Evolutionary conservation across 2,113 vertebrate genomes (phyloP).

Genomic region (Caranx melampygus): DNA sequence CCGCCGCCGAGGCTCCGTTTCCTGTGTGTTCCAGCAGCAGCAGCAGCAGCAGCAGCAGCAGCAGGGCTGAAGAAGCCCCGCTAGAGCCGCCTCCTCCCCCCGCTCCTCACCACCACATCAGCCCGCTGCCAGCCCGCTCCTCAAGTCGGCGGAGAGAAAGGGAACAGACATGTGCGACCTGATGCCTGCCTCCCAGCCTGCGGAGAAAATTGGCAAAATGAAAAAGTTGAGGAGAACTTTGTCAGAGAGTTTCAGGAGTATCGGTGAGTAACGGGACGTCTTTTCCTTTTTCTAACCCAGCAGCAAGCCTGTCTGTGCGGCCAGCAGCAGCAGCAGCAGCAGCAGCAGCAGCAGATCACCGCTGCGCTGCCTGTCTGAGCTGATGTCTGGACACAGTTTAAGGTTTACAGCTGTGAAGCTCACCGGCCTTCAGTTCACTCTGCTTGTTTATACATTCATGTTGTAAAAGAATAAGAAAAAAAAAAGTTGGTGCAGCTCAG

Average conservation of each 20-base stretch:
- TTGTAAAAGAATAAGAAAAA: too few relatives aligned
- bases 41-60: not conserved
- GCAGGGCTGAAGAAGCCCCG: slow-evolving; percentile 62
- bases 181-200: slow-evolving; percentile 86
- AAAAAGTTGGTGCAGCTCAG: not conserved
- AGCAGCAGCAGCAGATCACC: not conserved
- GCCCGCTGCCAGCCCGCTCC: slow-evolving; percentile 1
- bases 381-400: slow-evolving; percentile 39
- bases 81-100: slow-evolving; percentile 32
- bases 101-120: slow-evolving; percentile 18
- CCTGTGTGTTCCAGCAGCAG: slow-evolving; percentile 56
- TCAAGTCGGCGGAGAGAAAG: not conserved
- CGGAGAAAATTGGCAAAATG: slow-evolving; percentile 92
- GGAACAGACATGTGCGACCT: slow-evolving; percentile 83
- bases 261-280: slow-evolving; percentile 85
- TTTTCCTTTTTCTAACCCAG: not conserved
- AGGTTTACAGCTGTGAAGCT: slow-evolving; percentile 28
- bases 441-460: too few relatives aligned
- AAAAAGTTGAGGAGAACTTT: slow-evolving; percentile 99
- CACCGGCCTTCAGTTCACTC: not conserved
- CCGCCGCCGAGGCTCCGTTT: slow-evolving; percentile 57
- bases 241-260: slow-evolving; percentile 96
- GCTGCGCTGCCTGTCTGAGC: slow-evolving; percentile 10
- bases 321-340: slow-evolving; percentile 33
- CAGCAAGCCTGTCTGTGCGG: slow-evolving; percentile 32